phyloP scores from a whole-genome alignment of 2,797 vertebrate genomes.

The Nyctalus aviator region DNA sequence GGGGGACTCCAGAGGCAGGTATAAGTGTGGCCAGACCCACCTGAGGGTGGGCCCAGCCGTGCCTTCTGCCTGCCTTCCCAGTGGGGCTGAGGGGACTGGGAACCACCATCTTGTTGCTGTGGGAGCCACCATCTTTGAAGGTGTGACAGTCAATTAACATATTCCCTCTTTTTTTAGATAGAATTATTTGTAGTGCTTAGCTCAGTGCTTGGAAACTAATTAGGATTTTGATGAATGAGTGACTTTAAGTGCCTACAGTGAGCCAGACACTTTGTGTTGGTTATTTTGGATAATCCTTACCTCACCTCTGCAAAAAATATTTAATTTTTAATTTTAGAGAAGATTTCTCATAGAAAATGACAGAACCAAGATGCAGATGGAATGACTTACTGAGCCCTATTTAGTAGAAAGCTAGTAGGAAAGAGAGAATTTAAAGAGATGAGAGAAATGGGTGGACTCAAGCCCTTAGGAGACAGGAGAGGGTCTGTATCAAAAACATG shows the following conservation, averaged over 20 bases:
- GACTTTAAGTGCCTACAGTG: not conserved
- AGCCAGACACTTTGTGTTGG: not conserved
- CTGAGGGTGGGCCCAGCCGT: too few relatives aligned
- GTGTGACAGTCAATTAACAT: too few relatives aligned
- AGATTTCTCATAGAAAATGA: not conserved
- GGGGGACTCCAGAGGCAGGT: too few relatives aligned
- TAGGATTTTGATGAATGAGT: not conserved
- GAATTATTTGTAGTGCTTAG: not conserved
- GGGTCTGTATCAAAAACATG: not conserved
- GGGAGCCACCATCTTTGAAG: too few relatives aligned
- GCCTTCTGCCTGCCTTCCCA: too few relatives aligned
- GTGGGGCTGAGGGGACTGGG: too few relatives aligned
- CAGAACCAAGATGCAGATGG: not conserved
- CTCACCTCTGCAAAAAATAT: not conserved
- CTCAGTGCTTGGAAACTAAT: slow-evolving; percentile 1
- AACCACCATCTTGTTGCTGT: too few relatives aligned
- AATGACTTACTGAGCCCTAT: not conserved
- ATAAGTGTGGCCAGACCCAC: too few relatives aligned
- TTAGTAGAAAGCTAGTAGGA: not conserved
- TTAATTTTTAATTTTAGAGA: slow-evolving; percentile 45
- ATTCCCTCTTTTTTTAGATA: too few relatives aligned
- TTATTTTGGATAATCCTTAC: slow-evolving; percentile 1
- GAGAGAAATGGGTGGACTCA: not conserved
- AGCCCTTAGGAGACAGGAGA: not conserved
- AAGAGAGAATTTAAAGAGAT: not conserved